A percentile compares a stretch with the other conserved stretches of the same genome.
phyloP scores from a whole-genome alignment of 1,140 invertebrate species.

The Steinernema khuongi region DNA sequence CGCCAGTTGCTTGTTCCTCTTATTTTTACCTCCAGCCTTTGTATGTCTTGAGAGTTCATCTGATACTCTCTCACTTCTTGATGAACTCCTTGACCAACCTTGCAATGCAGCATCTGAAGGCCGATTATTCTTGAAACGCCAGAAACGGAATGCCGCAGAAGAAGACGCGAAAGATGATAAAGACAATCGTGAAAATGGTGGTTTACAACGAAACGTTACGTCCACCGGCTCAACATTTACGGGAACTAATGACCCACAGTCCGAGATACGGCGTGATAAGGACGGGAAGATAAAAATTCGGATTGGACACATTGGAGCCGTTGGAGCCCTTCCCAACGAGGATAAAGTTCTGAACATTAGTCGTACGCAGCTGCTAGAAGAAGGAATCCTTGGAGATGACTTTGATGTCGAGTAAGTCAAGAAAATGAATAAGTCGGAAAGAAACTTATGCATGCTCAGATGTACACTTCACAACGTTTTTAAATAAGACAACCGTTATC shows the following conservation, averaged over 20 bases:
- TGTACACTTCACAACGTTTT: background rate
- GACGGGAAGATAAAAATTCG: background rate
- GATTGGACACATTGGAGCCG: conserved; percentile 40
- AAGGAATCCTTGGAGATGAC: conserved; percentile 35
- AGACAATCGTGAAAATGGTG: background rate
- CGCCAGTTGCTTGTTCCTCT: too few species aligned
- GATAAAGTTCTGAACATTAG: conserved; percentile 38
- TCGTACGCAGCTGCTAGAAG: conserved; percentile 26
- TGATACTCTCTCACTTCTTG: too few species aligned
- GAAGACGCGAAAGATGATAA: background rate
- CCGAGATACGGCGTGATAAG: background rate
- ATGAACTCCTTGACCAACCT: too few species aligned
- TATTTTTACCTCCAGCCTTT: too few species aligned
- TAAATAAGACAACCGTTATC: too few species aligned
- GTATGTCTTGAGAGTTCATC: too few species aligned
- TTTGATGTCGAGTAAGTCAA: conserved; percentile 35
- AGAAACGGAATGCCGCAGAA: background rate
- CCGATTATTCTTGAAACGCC: too few species aligned
- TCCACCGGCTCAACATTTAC: background rate
- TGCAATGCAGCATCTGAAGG: too few species aligned
- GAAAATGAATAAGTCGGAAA: too few species aligned
- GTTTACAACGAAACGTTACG: background rate
- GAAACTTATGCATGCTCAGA: too few species aligned
- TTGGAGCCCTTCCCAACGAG: conserved; percentile 33
- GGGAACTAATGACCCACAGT: background rate